These are phyloP conservation scores for Syrphus vitripennis DNA, from an alignment of 2,888 invertebrate species.

Conservation along the genomic window DNA sequence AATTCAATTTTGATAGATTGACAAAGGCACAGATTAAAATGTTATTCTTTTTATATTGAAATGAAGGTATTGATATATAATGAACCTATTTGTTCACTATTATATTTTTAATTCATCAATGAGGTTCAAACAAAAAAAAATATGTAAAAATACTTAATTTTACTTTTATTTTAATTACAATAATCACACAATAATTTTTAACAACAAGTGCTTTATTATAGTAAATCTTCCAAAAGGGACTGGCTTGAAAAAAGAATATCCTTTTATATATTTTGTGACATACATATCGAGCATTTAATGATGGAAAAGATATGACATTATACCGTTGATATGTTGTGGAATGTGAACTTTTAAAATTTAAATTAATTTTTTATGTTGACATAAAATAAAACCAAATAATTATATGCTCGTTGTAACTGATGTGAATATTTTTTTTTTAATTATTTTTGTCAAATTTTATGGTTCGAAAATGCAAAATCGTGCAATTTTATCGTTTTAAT, in stretches of 20 bases:
- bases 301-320: not conserved
- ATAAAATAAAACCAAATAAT: not conserved
- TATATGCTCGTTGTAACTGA: conserved; percentile 24
- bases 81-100: not conserved
- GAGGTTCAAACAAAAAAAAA: not conserved
- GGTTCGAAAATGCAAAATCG: conserved; percentile 26
- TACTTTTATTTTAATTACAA: not conserved
- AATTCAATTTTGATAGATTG: not conserved
- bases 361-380: not conserved
- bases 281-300: not conserved
- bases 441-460: conserved; percentile 20
- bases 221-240: conserved; percentile 6
- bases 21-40: conserved; percentile 16
- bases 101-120: not conserved
- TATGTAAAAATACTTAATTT: not conserved
- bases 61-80: not conserved
- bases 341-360: conserved; percentile 1
- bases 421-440: not conserved
- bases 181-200: not conserved
- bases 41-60: not conserved
- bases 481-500: conserved; percentile 29
- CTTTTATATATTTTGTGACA: not conserved
- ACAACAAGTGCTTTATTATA: not conserved
- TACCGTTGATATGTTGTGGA: conserved; percentile 17
- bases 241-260: not conserved